Evolutionary conservation across 1,140 invertebrate genomes (phyloP), one percentile per base, ranked within the genome.

Genomic region (Orius insidiosus): DNA sequence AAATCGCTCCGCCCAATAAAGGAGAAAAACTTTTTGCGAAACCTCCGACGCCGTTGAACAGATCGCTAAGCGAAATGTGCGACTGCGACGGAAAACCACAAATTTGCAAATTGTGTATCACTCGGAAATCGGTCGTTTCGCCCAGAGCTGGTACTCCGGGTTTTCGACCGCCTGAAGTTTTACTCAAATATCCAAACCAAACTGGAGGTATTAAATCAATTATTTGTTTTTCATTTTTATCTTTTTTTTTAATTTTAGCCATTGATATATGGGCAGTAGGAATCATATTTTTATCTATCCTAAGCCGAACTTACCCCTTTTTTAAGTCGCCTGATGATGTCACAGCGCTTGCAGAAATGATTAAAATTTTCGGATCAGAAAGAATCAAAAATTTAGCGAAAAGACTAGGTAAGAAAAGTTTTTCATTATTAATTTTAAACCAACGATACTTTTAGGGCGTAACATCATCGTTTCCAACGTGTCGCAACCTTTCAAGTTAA

Each of bases 221-320:
- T n/a, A n/a, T n/a, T n/a, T n/a, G n/a, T n/a, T n/a, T n/a, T 11
- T 46, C 10, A 33, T 15, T 45, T 10, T n/a, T 14, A 14, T 9
- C 8, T 10, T 13, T 45, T 36, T 52, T 40, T 11, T 11, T 45
- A 19, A 45, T 59, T 63, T 31, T 65, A 69, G 83, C 80, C 52
- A 78, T 94, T 49, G 88, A 94, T 65, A 71, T 89, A 45, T 93
- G 88, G 88, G 83, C 87, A 31, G 74, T 75, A 34, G 88, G 88
- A 32, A 78, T 92, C 3, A 87, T 92, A 47, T 73, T 92, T 55
- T 60, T 88, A 2, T 80, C 76, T 42, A 74, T 87, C 47, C 63
- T 90, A 5, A 80, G 77, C 55, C 74, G 75, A 11, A 74, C 81
- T 2, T 85, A 85, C 66, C 83, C 83, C 19, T 85, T 92, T 59